Evolutionary conservation across 2,797 vertebrate genomes (phyloP).

Genomic region (Taenioides sp.): DNA sequence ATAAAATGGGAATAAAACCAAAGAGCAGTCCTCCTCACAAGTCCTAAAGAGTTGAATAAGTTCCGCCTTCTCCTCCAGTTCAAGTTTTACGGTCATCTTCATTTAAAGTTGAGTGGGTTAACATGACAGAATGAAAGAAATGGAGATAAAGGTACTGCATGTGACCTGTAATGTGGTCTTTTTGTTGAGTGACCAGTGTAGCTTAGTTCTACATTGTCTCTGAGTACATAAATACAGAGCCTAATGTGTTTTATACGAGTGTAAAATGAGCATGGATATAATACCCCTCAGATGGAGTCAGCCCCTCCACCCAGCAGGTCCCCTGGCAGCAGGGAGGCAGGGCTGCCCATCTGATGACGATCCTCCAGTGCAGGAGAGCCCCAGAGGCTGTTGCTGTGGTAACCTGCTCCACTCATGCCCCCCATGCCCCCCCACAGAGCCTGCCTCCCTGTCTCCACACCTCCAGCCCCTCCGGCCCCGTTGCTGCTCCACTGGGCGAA

Average conservation of each 20-base stretch:
- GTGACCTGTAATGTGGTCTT: slow-evolving; percentile 50
- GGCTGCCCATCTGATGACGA: slow-evolving; percentile 97
- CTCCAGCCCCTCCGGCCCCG: slow-evolving; percentile 71
- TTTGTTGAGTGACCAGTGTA: slow-evolving; percentile 63
- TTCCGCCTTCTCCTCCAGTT: slow-evolving; percentile 66
- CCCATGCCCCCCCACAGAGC: slow-evolving; percentile 90
- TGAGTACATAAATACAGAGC: slow-evolving; percentile 56
- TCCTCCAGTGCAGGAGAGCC: slow-evolving; percentile 91
- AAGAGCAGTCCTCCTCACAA: slow-evolving; percentile 72
- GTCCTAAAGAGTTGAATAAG: slow-evolving; percentile 70
- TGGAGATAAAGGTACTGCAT: slow-evolving; percentile 49
- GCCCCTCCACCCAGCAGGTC: slow-evolving; percentile 96
- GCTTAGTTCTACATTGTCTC: slow-evolving; percentile 55
- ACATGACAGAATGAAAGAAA: slow-evolving; percentile 50
- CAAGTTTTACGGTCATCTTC: slow-evolving; percentile 84
- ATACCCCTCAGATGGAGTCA: slow-evolving; percentile 88
- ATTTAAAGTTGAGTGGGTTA: slow-evolving; percentile 74
- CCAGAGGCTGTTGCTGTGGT: slow-evolving; percentile 91
- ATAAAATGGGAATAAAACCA: slow-evolving; percentile 74
- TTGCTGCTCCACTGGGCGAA: slow-evolving; percentile 96
- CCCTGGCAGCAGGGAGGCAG: slow-evolving; percentile 95
- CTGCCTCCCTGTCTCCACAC: slow-evolving; percentile 84
- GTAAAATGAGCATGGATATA: slow-evolving; percentile 40
- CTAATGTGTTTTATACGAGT: slow-evolving; percentile 43
- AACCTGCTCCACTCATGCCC: slow-evolving; percentile 84